Evolutionary conservation across 2,797 vertebrate species (phyloP), one percentile per base, ranked within the genome.

Genomic region (Cirrhinus mrigala): DNA sequence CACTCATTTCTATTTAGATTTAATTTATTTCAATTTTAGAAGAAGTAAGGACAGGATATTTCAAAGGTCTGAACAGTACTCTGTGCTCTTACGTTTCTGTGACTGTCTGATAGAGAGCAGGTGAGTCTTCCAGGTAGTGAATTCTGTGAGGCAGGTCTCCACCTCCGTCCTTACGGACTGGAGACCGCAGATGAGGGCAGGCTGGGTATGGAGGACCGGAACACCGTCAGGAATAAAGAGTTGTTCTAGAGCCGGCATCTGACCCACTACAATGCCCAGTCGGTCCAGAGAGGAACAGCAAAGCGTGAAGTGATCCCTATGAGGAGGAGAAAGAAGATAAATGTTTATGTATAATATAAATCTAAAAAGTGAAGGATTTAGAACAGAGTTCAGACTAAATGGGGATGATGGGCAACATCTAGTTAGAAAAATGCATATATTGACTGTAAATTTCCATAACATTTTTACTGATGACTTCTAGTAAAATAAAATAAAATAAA

Each of bases 101-200:
- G 86, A 74, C 1, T 82, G 87, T 81, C 93, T 89, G 15, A 93
- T 91, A 46, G 92, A 93, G 27, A 97, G 93, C 15, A 97, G 93
- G 85, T 95, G 94, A 10, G 93, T 93, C 92, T 94, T 98, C 98
- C 98, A 99, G 85, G 94, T 89, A 87, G 93, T 92, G 90, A 99
- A 99, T 56, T 98, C 96, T 0, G 90, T 90, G 54, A 96, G 83
- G 3, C 90, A 90, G 6, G 90, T 92, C 91, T 92, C 94, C 88
- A 98, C 92, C 94, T 96, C 95, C 56, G 90, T 93, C 90, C 96
- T 94, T 84, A 98, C 88, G 29, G 95, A 96, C 56, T 92, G 93
- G 0, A 99, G 93, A 86, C 96, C 97, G 88, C 92, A 94, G 20
- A 93, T 89, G 77, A 99, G 76, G 15, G 94, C 88, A 0, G 96